phyloP scores from a whole-genome alignment of 1,140 invertebrate species.

The Aphidius ervi region DNA sequence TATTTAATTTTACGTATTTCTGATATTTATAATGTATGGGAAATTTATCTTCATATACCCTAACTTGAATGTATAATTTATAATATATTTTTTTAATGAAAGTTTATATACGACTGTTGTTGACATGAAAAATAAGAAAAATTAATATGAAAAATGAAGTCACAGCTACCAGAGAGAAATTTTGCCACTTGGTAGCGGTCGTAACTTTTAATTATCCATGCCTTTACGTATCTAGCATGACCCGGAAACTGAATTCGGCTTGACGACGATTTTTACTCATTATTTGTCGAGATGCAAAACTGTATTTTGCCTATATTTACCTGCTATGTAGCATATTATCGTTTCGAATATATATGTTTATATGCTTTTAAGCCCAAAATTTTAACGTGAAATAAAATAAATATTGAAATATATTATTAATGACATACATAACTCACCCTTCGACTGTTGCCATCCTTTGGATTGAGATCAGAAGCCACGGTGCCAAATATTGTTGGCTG shows the following conservation, averaged over 20 bases:
- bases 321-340: too few species aligned
- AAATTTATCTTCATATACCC: too few species aligned
- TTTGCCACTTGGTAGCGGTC: too few species aligned
- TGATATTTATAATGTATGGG: too few species aligned
- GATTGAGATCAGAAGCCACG: slow-evolving; percentile 58
- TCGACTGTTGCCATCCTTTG: slow-evolving; percentile 57
- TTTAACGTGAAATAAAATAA: background rate
- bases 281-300: slow-evolving; percentile 18
- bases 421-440: slow-evolving; percentile 49
- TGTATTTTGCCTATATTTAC: background rate
- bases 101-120: too few species aligned
- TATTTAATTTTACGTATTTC: too few species aligned
- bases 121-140: too few species aligned
- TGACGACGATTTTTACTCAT: slow-evolving; percentile 35
- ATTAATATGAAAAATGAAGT: slow-evolving; percentile 4
- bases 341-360: background rate
- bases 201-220: slow-evolving; percentile 40
- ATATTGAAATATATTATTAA: background rate
- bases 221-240: background rate
- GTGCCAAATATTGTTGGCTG: slow-evolving; percentile 65
- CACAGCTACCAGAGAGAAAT: too few species aligned
- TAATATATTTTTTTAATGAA: too few species aligned
- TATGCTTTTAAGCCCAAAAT: too few species aligned
- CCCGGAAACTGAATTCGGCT: background rate
- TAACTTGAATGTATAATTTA: too few species aligned